These are phyloP conservation scores for Eidolon dupreanum DNA, from an alignment of 2,797 vertebrate genomes.

Conservation along the genomic window DNA sequence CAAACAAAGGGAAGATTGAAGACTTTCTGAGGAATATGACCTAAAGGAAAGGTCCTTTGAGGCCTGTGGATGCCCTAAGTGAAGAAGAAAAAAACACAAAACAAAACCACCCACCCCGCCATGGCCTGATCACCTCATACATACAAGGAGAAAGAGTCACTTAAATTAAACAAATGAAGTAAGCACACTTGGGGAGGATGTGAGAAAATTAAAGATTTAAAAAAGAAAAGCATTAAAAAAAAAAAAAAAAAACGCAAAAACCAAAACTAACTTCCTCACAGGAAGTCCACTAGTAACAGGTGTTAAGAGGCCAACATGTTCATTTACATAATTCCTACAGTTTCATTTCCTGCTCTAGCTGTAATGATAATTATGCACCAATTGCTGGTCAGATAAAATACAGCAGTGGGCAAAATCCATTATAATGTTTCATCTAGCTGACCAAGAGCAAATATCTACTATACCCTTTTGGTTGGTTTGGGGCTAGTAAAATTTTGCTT, in stretches of 20 bases:
- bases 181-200: conserved; percentile 51
- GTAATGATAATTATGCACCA: conserved; percentile 67
- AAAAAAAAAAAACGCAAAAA: conserved; percentile 50
- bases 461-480: conserved; percentile 48
- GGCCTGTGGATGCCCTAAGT: conserved; percentile 52
- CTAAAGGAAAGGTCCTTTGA: conserved; percentile 73
- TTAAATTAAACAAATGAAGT: conserved; percentile 84
- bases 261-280: conserved; percentile 75
- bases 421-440: not conserved
- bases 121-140: conserved; percentile 57
- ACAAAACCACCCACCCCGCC: conserved; percentile 65
- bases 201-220: conserved; percentile 50
- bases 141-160: conserved; percentile 66
- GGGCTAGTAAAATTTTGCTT: conserved; percentile 28
- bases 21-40: conserved; percentile 77
- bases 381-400: conserved; percentile 60
- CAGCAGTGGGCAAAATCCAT: conserved; percentile 28
- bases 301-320: conserved; percentile 67
- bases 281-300: conserved; percentile 79
- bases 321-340: conserved; percentile 72
- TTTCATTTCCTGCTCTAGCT: conserved; percentile 71
- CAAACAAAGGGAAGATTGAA: conserved; percentile 39
- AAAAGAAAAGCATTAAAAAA: conserved; percentile 66
- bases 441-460: not conserved
- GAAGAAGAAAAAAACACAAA: conserved; percentile 67